Conservation (phyloP, 64 coral and sea anemone species). For the Porites australiensis region DNA sequence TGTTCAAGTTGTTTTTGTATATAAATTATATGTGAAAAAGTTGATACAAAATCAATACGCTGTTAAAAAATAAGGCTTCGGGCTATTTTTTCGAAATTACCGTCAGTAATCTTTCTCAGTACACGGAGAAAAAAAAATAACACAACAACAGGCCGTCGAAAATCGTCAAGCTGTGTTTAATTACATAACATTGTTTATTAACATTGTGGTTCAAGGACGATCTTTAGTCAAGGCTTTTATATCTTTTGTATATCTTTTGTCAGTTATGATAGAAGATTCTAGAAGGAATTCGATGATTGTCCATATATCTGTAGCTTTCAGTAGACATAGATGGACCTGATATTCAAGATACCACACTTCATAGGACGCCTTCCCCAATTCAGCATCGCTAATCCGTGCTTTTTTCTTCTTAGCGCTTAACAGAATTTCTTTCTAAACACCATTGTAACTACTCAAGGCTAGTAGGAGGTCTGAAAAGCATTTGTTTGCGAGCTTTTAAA, state of each 20-base stretch:
- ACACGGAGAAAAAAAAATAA: not conserved
- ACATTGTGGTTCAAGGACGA: not conserved
- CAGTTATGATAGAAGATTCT: slow-evolving; percentile 18
- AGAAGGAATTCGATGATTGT: slow-evolving; percentile 20
- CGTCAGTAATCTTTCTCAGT: not conserved
- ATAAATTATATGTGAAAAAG: not conserved
- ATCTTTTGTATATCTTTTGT: slow-evolving; percentile 55
- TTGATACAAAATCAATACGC: not conserved
- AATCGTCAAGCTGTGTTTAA: slow-evolving; percentile 18
- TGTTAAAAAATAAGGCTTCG: not conserved
- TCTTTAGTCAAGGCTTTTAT: not conserved
- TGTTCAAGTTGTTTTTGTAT: no score
- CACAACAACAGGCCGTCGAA: not conserved
- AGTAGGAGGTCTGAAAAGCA: slow-evolving; percentile 34
- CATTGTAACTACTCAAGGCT: not conserved
- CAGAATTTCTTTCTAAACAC: not conserved
- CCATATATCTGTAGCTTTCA: not conserved
- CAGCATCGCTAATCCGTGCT: not conserved
- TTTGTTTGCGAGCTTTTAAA: slow-evolving; percentile 15
- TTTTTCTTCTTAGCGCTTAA: not conserved
- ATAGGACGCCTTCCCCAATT: not conserved
- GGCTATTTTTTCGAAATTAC: not conserved
- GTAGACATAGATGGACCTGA: not conserved
- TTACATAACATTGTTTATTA: not conserved
- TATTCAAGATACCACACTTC: not conserved